phyloP scores from a whole-genome alignment of 2,113 vertebrate genomes.

The Megaptera novaeangliae region DNA sequence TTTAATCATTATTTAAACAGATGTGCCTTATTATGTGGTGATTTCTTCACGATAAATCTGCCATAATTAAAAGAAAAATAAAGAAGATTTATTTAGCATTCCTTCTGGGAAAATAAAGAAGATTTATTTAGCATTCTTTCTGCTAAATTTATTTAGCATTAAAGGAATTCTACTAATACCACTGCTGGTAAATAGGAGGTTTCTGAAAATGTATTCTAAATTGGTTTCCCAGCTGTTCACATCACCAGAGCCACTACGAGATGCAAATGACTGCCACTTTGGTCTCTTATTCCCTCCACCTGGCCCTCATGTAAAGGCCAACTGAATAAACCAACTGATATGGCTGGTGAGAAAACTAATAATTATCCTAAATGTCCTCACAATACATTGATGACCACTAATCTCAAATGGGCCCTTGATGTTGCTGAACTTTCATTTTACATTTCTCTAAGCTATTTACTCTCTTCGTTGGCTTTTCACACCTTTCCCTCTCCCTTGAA shows the following conservation, averaged over 20 bases:
- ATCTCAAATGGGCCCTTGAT: background rate
- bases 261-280: rapidly evolving
- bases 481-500: background rate
- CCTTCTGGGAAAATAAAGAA: constrained; percentile 31
- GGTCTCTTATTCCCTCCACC: background rate
- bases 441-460: background rate
- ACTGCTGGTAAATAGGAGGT: background rate
- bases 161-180: background rate
- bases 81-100: constrained; percentile 38
- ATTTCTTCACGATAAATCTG: constrained; percentile 29
- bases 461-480: background rate
- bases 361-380: background rate
- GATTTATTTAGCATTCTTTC: constrained; percentile 42
- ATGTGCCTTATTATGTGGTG: constrained; percentile 38
- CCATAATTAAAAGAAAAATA: constrained; percentile 38
- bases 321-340: background rate
- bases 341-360: background rate
- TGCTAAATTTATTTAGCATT: background rate
- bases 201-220: constrained; percentile 10
- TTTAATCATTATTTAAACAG: constrained; percentile 58
- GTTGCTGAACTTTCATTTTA: background rate
- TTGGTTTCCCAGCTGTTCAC: background rate
- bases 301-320: background rate
- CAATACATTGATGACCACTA: background rate
- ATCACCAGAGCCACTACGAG: background rate